Base-by-base conservation (phyloP, 2,888 invertebrate genomes). In the Incurvaria masculella region DNA sequence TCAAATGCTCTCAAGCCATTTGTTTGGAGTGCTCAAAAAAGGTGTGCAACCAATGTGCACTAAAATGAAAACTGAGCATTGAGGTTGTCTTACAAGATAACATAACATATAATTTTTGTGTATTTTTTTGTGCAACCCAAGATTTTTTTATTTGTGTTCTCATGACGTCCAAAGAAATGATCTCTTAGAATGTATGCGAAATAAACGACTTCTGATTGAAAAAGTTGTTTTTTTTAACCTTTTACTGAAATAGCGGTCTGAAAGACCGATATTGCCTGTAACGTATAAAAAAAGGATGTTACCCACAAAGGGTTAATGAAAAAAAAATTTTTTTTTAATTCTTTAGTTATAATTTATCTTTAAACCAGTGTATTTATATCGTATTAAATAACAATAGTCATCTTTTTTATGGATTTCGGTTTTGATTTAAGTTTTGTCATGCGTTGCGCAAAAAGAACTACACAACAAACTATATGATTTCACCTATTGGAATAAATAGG, bases 11-110 rank as follows among this genome's bases (percentile, higher is more conserved):
- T 40, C 39, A 20, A 10, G 17, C 41, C 10, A 41, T 41, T 41
- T 21, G 41, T 41, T 41, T 41, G 41, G 41, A 20, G 41, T 21
- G 41, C 41, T 41, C 41, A 10, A 41, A 41, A 41, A 41, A 41
- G 18, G 41, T 41, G 8, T 41, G 41, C 41, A 41, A 41, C 18
- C 14, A 41, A 41, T 41, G 21, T 41, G 41, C 18, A 41, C 41
- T 20, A 21, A 40, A 40, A n/a, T 1, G 17, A 41, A 41, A 17
- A 41, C 8, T 41, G 41, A 41, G 10, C 17, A 41, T 17, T 16
- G 6, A 41, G 5, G 17, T 19, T 41, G 19, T 39, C 11, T 39
- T 39, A 39, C 16, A 17, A 5, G 11, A n/a, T n/a, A 39, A 17
- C 40, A 14, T 5, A 39, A 14, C 5, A 14, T 39, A 39, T 39